These are phyloP conservation scores for Meloidogyne floridensis DNA, from an alignment of 1,140 invertebrate genomes.

Conservation along the genomic window DNA sequence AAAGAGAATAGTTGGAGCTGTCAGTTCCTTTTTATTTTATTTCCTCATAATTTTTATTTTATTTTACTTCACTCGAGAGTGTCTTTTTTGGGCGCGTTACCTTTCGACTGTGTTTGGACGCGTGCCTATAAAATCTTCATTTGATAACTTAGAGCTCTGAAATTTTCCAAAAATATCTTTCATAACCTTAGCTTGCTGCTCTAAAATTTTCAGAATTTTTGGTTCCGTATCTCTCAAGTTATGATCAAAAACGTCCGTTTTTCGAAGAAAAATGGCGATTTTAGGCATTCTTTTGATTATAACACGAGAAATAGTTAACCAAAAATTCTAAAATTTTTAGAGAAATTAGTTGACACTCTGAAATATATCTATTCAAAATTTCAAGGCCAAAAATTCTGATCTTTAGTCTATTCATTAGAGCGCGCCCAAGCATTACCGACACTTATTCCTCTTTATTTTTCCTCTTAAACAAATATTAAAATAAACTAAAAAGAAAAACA, in stretches of 20 bases:
- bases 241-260: neutral
- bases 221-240: neutral
- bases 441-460: neutral
- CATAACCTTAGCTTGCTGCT: neutral
- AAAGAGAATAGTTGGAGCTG: neutral
- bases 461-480: neutral
- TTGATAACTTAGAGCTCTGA: neutral
- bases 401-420: neutral
- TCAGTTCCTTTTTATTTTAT: neutral
- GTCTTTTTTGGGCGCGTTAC: neutral
- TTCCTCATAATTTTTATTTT: neutral
- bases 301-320: neutral
- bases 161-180: neutral
- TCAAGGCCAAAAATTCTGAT: neutral
- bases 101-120: neutral
- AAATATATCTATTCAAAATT: neutral
- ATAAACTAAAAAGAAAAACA: neutral
- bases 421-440: neutral
- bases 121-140: neutral
- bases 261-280: neutral
- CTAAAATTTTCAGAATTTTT: conserved; percentile 4
- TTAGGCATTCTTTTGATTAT: neutral
- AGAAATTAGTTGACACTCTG: neutral
- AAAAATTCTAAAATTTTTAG: neutral
- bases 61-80: no score